Percentiles rank a stretch among this genome's conserved stretches.
These are phyloP conservation scores for Venustoraphidia nigricollis DNA, from an alignment of 2,888 invertebrate genomes.

Conservation along the genomic window DNA sequence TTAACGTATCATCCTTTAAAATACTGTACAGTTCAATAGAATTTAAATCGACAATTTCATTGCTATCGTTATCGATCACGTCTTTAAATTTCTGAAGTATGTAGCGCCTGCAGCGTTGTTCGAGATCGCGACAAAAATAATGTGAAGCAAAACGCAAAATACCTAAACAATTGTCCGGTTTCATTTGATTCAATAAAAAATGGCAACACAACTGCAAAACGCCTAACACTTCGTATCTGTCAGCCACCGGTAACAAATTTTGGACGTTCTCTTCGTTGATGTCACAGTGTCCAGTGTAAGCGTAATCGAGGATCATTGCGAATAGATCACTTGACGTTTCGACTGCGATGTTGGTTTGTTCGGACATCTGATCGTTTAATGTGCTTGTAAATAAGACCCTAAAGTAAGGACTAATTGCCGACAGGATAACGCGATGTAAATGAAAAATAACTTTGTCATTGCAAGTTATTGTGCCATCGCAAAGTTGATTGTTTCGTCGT, in stretches of 20 bases:
- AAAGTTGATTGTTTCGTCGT: constrained; percentile 45
- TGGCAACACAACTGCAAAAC: constrained; percentile 54
- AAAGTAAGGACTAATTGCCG: constrained; percentile 59
- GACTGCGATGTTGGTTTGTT: constrained; percentile 42
- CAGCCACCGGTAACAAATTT: constrained; percentile 49
- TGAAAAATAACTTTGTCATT: constrained; percentile 42
- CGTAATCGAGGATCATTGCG: constrained; percentile 53
- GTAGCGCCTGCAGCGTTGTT: constrained; percentile 40
- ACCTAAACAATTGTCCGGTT: constrained; percentile 53
- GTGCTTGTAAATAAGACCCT: constrained; percentile 55
- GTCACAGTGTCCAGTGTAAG: constrained; percentile 52
- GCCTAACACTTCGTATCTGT: constrained; percentile 58
- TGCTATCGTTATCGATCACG: constrained; percentile 39
- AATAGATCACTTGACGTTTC: constrained; percentile 43
- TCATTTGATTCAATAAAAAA: constrained; percentile 44
- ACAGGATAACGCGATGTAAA: constrained; percentile 53
- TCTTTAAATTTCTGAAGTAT: constrained; percentile 42
- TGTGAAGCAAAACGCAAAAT: constrained; percentile 52
- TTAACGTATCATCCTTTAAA: constrained; percentile 53
- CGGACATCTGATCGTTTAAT: constrained; percentile 41
- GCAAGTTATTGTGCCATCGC: constrained; percentile 53
- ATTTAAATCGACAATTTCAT: constrained; percentile 44
- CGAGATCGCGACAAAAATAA: constrained; percentile 53
- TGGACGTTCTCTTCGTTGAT: constrained; percentile 53
- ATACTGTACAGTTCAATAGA: constrained; percentile 46